Evolutionary conservation across 2,888 invertebrate genomes (phyloP).

Genomic region (Calameuta idolon): DNA sequence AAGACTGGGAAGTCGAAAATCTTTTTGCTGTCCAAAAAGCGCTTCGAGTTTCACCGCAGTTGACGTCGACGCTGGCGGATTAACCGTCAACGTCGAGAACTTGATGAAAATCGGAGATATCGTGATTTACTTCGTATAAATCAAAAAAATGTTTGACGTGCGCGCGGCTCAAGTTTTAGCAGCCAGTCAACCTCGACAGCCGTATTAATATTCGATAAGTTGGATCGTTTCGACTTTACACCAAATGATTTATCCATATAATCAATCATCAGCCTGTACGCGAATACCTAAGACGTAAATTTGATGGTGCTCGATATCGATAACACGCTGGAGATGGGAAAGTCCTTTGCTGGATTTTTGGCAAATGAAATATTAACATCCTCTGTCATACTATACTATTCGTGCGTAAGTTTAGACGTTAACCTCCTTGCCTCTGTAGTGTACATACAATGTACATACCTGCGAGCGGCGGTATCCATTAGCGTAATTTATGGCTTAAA

Average conservation of each 20-base stretch:
- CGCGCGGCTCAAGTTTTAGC: background rate
- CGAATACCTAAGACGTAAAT: background rate
- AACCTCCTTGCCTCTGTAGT: background rate
- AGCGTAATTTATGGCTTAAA: background rate
- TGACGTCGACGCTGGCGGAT: no score
- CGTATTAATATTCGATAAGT: background rate
- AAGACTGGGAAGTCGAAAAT: no score
- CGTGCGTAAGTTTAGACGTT: background rate
- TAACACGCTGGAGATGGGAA: no score
- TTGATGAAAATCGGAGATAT: no score
- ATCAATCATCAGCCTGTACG: background rate
- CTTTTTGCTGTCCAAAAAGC: no score
- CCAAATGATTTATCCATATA: background rate
- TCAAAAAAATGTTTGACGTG: background rate
- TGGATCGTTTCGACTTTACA: background rate
- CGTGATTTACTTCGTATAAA: background rate
- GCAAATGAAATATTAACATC: background rate
- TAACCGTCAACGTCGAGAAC: no score
- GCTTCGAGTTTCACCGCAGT: no score
- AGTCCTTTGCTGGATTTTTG: background rate
- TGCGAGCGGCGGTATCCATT: background rate
- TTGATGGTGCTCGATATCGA: background rate
- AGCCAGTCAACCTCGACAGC: background rate
- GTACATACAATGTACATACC: background rate
- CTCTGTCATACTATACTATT: background rate